Evolutionary conservation across 1,140 invertebrate genomes (phyloP).

Genomic region (Bilobella aurantiaca): DNA sequence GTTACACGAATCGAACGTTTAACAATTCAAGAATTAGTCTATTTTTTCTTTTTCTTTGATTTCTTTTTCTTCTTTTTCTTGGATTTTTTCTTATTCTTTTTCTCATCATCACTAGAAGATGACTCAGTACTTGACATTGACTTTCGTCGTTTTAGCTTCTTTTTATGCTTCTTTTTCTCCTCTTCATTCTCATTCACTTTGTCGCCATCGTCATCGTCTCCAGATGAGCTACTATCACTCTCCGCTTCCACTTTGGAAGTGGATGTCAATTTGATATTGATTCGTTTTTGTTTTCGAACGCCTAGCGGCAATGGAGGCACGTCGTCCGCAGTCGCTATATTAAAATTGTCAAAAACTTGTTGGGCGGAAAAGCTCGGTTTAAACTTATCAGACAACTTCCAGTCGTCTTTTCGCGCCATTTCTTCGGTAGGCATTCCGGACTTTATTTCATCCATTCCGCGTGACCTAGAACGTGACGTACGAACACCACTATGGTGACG

Average conservation of each 20-base stretch:
- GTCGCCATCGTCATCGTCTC: conserved; percentile 19
- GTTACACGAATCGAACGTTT: neutral
- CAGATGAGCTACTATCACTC: conserved; percentile 19
- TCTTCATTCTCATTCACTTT: too few species aligned
- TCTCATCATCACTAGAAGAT: conserved; percentile 16
- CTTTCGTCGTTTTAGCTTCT: too few species aligned
- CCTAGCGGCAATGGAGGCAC: conserved; percentile 10
- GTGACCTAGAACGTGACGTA: too few species aligned
- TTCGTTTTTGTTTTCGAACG: conserved; percentile 27
- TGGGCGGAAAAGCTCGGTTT: conserved; percentile 16
- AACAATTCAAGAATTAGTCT: neutral
- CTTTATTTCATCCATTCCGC: conserved; percentile 11
- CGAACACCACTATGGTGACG: too few species aligned
- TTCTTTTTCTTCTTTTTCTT: conserved; percentile 31
- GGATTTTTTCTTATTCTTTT: conserved; percentile 23
- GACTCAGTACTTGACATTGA: too few species aligned
- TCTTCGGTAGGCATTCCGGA: conserved; percentile 20
- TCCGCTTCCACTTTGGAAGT: conserved; percentile 25
- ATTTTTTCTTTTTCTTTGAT: conserved; percentile 20
- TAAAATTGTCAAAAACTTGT: neutral
- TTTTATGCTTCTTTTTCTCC: too few species aligned
- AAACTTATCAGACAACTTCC: conserved; percentile 25
- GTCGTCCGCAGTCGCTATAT: neutral
- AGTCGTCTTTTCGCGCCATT: conserved; percentile 14
- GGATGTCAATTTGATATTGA: conserved; percentile 31